phyloP scores from a whole-genome alignment of 2,888 invertebrate species.

The Horisme vitalbata region DNA sequence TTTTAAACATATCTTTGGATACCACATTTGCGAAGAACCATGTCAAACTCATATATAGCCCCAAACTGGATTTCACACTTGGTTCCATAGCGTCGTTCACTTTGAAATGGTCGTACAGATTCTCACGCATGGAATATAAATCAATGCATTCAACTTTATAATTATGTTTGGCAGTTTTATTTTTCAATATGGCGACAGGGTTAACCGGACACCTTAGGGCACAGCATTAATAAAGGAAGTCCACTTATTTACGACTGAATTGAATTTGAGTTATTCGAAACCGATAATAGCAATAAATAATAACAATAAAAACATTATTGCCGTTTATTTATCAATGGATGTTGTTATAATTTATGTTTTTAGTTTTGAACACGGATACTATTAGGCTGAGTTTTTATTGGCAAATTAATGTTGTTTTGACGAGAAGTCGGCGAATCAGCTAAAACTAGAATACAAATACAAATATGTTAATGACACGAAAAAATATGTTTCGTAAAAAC shows the following conservation, averaged over 20 bases:
- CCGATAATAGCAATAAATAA: constrained; percentile 18
- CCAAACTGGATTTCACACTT: background rate
- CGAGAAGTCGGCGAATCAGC: constrained; percentile 17
- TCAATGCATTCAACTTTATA: constrained; percentile 30
- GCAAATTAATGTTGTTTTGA: constrained; percentile 29
- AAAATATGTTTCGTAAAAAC: constrained; percentile 16
- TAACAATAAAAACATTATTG: constrained; percentile 18
- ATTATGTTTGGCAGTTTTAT: constrained; percentile 29
- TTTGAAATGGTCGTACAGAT: constrained; percentile 23
- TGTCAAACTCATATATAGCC: constrained; percentile 19
- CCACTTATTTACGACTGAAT: constrained; percentile 19
- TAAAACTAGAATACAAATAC: constrained; percentile 9
- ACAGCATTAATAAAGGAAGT: constrained; percentile 25
- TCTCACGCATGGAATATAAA: constrained; percentile 27
- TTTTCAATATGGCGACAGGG: constrained; percentile 27
- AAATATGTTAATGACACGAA: constrained; percentile 12
- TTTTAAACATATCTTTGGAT: constrained; percentile 59
- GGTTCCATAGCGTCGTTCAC: background rate
- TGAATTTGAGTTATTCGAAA: constrained; percentile 23
- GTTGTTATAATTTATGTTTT: constrained; percentile 15
- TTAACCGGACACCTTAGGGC: constrained; percentile 22
- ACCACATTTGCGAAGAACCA: constrained; percentile 30
- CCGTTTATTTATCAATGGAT: constrained; percentile 21
- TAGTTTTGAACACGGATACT: constrained; percentile 26
- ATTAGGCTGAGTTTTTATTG: constrained; percentile 20